phyloP scores from a whole-genome alignment of 2,888 invertebrate genomes.

The Dorcus hopei region DNA sequence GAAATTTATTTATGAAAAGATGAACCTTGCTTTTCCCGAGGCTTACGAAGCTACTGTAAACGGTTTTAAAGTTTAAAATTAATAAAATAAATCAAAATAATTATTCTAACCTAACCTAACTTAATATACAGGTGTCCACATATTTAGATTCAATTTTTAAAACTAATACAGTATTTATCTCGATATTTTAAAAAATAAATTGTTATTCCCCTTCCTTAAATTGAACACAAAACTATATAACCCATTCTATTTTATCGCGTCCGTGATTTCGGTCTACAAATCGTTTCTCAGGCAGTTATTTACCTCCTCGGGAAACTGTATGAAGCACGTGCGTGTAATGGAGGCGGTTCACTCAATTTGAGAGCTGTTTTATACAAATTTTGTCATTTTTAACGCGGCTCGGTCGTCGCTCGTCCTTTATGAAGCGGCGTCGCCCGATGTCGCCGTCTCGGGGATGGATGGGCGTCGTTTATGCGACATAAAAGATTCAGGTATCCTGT shows the following conservation, averaged over 20 bases:
- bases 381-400: slow-evolving; percentile 36
- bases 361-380: slow-evolving; percentile 43
- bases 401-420: slow-evolving; percentile 16
- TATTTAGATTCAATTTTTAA: too few relatives aligned
- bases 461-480: slow-evolving; percentile 24
- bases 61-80: too few relatives aligned
- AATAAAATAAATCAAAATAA: too few relatives aligned
- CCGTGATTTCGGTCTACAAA: background rate
- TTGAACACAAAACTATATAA: background rate
- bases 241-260: background rate
- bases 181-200: too few relatives aligned
- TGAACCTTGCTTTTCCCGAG: too few relatives aligned
- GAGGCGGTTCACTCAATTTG: slow-evolving; percentile 31
- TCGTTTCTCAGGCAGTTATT: background rate
- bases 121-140: too few relatives aligned
- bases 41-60: too few relatives aligned
- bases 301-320: background rate
- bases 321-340: slow-evolving; percentile 36
- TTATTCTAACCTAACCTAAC: too few relatives aligned
- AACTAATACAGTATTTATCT: too few relatives aligned
- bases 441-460: slow-evolving; percentile 20
- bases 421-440: slow-evolving; percentile 15
- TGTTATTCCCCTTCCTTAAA: too few relatives aligned
- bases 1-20: too few relatives aligned
- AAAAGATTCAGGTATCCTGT: slow-evolving; percentile 19